Evolutionary conservation across 2,888 invertebrate genomes (phyloP).

Genomic region (Andrena trimmerana): DNA sequence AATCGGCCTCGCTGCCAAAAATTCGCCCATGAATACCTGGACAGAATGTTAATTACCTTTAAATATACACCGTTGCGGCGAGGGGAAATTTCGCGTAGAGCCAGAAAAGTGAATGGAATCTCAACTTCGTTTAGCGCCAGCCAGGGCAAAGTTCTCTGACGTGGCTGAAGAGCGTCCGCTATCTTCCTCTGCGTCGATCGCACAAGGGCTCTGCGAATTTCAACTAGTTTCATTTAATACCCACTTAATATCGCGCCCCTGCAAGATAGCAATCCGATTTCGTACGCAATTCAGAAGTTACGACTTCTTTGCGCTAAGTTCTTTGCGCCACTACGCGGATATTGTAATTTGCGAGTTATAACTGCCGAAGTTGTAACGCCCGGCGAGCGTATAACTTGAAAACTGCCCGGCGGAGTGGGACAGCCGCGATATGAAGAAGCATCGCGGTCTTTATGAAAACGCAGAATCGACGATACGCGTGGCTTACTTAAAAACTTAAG

Average conservation of each 20-base stretch:
- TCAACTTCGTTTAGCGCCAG: conserved; percentile 69
- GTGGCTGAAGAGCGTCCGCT: conserved; percentile 63
- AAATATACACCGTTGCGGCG: background rate
- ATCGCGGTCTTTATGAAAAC: conserved; percentile 63
- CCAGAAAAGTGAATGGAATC: conserved; percentile 9
- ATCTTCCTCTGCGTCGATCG: conserved; percentile 61
- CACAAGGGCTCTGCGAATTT: conserved; percentile 60
- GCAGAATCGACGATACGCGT: conserved; percentile 58
- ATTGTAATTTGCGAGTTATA: conserved; percentile 73
- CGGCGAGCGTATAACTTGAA: conserved; percentile 56
- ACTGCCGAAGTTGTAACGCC: conserved; percentile 70
- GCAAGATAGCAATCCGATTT: conserved; percentile 8
- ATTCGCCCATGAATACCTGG: conserved; percentile 97
- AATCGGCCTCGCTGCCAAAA: conserved; percentile 96
- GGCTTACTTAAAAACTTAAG: conserved; percentile 63
- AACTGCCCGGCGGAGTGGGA: conserved; percentile 48
- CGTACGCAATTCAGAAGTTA: conserved; percentile 51
- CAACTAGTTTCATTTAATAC: conserved; percentile 35
- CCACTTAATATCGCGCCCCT: background rate
- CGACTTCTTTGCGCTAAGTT: conserved; percentile 53
- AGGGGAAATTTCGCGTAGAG: background rate
- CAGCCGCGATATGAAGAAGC: conserved; percentile 65
- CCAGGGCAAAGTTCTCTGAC: conserved; percentile 66
- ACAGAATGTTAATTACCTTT: conserved; percentile 16
- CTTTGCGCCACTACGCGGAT: conserved; percentile 47